A percentile compares a stretch with the other conserved stretches of the same genome.
phyloP scores from a whole-genome alignment of 2,888 invertebrate species.

The Dasysyrphus tricinctus region DNA sequence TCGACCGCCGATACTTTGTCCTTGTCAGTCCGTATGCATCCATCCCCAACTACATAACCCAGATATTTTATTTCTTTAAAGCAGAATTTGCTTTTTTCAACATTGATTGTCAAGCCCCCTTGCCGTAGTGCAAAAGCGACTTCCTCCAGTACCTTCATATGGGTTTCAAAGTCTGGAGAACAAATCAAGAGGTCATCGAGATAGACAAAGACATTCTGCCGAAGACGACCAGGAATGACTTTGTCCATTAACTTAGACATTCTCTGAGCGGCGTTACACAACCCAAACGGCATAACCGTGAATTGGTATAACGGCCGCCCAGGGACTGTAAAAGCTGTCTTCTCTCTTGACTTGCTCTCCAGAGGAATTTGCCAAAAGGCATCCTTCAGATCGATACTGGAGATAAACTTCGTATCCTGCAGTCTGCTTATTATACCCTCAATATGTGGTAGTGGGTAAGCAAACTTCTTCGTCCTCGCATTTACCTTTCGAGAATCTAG shows the following conservation, averaged over 20 bases:
- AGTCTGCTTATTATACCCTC: constrained; percentile 6
- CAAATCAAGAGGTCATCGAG: constrained; percentile 11
- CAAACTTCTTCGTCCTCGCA: constrained; percentile 1
- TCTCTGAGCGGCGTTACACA: constrained; percentile 27
- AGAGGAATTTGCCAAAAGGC: constrained; percentile 28
- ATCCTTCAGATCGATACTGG: constrained; percentile 16
- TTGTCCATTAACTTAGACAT: constrained; percentile 38
- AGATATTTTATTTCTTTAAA: constrained; percentile 11
- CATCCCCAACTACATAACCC: constrained; percentile 8
- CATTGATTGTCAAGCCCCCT: constrained; percentile 12
- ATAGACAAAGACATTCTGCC: constrained; percentile 26
- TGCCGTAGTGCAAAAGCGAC: neutral
- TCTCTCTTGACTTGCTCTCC: constrained; percentile 7
- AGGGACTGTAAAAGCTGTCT: constrained; percentile 13
- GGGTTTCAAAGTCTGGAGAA: constrained; percentile 5
- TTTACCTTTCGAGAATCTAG: neutral
- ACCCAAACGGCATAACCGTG: neutral
- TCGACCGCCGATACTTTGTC: constrained; percentile 1
- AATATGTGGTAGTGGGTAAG: neutral
- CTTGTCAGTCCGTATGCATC: neutral
- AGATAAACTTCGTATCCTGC: constrained; percentile 9
- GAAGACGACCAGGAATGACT: constrained; percentile 9
- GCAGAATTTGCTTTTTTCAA: constrained; percentile 14
- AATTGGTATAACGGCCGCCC: neutral
- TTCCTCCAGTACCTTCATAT: neutral